Percentiles rank a stretch among this genome's conserved stretches.
phyloP scores from a whole-genome alignment of 2,797 vertebrate genomes.

The Ispidina lecontei region DNA sequence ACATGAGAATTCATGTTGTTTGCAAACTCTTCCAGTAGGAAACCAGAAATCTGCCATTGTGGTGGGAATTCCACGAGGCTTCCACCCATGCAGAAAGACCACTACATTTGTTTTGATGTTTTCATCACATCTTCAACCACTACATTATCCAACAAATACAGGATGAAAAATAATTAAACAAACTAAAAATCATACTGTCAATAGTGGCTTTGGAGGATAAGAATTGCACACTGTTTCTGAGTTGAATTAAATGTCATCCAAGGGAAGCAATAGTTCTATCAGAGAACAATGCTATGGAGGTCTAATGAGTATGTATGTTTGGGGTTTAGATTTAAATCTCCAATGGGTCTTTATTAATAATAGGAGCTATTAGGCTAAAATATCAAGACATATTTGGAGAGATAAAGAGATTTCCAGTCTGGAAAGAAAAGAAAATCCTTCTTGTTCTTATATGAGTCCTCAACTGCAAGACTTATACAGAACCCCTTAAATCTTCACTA shows the following conservation, averaged over 20 bases:
- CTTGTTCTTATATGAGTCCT: not conserved
- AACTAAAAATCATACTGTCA: not conserved
- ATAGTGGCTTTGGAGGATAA: not conserved
- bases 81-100: not conserved
- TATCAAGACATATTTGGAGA: not conserved
- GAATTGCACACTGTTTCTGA: not conserved
- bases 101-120: accelerated
- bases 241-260: not conserved
- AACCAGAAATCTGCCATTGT: not conserved
- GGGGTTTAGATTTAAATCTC: not conserved
- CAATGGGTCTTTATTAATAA: not conserved
- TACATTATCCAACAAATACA: not conserved
- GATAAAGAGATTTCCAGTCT: not conserved
- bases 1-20: not conserved
- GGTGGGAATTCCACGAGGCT: not conserved
- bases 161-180: not conserved
- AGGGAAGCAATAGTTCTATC: not conserved
- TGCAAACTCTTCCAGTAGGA: not conserved
- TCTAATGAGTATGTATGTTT: not conserved
- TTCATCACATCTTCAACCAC: not conserved
- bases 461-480: not conserved
- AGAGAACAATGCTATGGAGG: not conserved
- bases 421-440: not conserved
- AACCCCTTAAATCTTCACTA: not conserved
- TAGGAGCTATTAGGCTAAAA: not conserved